Evolutionary conservation across 1,140 invertebrate species (phyloP).

Genomic region (Drosophila navojoa): DNA sequence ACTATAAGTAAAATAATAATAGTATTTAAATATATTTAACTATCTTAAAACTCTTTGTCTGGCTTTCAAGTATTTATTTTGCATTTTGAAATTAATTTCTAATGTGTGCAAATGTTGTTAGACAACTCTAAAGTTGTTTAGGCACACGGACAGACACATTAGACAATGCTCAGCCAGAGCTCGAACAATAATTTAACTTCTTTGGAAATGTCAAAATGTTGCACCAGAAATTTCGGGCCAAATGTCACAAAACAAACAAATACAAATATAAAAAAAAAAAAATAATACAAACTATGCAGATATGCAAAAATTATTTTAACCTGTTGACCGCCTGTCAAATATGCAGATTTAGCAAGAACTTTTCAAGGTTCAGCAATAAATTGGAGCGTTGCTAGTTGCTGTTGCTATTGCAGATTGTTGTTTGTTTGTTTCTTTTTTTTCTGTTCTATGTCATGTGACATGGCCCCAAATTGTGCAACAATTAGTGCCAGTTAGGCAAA

Average conservation of each 20-base stretch:
- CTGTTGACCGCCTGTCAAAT: slow-evolving; percentile 58
- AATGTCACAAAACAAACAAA: slow-evolving; percentile 51
- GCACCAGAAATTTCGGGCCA: slow-evolving; percentile 30
- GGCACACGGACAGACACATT: not conserved
- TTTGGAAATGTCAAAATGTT: slow-evolving; percentile 44
- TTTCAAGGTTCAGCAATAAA: slow-evolving; percentile 26
- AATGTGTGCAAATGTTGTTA: slow-evolving; percentile 3
- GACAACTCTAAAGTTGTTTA: not conserved
- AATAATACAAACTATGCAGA: slow-evolving; percentile 36
- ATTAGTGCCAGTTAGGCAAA: slow-evolving; percentile 59
- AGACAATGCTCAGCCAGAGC: slow-evolving; percentile 3
- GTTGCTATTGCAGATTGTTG: slow-evolving; percentile 22
- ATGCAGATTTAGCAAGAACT: slow-evolving; percentile 56
- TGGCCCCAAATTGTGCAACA: slow-evolving; percentile 36
- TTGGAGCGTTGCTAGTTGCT: slow-evolving; percentile 8
- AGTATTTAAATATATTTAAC: too few species aligned
- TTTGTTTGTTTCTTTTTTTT: slow-evolving; percentile 26
- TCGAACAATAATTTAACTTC: slow-evolving; percentile 25
- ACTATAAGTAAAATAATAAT: too few species aligned
- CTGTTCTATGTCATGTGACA: slow-evolving; percentile 28
- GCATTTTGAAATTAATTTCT: not conserved
- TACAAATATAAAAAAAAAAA: not conserved
- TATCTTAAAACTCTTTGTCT: not conserved
- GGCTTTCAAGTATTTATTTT: not conserved
- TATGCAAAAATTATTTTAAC: slow-evolving; percentile 47